phyloP scores from a whole-genome alignment of 2,888 invertebrate species.

The Leptopilina syphax region DNA sequence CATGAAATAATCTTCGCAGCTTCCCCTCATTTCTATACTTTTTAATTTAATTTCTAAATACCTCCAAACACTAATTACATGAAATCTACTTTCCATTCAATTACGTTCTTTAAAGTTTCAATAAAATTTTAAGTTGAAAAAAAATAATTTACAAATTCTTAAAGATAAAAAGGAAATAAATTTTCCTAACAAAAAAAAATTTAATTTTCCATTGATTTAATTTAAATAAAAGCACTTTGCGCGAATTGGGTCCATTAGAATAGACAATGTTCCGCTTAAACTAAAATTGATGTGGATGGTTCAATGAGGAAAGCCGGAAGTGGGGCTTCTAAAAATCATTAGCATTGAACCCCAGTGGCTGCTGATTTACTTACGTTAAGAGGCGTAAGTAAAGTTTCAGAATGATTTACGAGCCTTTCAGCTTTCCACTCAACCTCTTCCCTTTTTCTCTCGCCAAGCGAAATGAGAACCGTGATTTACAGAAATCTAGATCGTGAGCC shows the following conservation, averaged over 20 bases:
- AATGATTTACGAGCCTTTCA: slow-evolving; percentile 15
- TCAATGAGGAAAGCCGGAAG: slow-evolving; percentile 21
- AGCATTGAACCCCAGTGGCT: slow-evolving; percentile 20
- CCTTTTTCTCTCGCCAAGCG: background rate
- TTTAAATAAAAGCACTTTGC: background rate
- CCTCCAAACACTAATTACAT: background rate
- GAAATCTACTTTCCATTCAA: background rate
- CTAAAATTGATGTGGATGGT: slow-evolving; percentile 16
- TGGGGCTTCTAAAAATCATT: slow-evolving; percentile 20
- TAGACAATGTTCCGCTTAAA: slow-evolving; percentile 2
- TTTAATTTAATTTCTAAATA: background rate
- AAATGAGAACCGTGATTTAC: slow-evolving; percentile 5
- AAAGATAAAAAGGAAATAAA: background rate
- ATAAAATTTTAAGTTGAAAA: background rate
- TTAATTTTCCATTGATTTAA: background rate
- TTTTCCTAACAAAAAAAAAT: background rate
- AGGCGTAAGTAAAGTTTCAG: slow-evolving; percentile 34
- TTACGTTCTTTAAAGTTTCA: background rate
- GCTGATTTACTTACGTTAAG: slow-evolving; percentile 20
- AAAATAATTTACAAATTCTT: background rate
- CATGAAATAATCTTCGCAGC: slow-evolving; percentile 55
- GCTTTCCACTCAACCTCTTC: background rate
- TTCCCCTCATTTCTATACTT: slow-evolving; percentile 39
- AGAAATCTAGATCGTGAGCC: slow-evolving; percentile 3
- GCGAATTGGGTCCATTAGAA: background rate